Base-by-base conservation (phyloP, 2,113 vertebrate species). In the Corydoras sp. region DNA sequence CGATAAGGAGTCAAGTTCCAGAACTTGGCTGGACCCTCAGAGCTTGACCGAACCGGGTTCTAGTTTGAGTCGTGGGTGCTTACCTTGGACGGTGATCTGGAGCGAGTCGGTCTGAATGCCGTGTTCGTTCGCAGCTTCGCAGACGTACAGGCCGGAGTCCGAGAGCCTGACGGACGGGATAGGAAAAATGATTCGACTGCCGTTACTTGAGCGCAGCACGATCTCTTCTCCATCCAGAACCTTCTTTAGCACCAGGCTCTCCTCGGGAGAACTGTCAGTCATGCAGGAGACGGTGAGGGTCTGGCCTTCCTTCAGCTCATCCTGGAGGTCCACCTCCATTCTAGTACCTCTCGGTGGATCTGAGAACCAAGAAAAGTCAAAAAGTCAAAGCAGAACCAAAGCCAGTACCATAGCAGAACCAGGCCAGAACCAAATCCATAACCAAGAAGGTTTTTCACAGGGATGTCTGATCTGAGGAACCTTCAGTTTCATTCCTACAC, bases 301-400 rank as follows among this genome's bases (percentile, higher is more conserved):
- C 64, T 89, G 85, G 76, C 87, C 89, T 78, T 86, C 74, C 65
- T 79, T 88, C 6, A 67, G 79, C n/a, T 65, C 77, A 9, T 76
- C 72, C 58, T 80, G 83, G 50, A 84, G 83, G 56, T 81, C 88
- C 75, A 83, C 78, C 53, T 5, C 77, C 66, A 88, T 80, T 0
- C 68, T 68, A n/a, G 76, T 85, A 4, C 78, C 81, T 77, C 81
- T 85, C 48, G 71, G 83, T 58, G 81, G 62, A 75, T 69, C 84
- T 91, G 81, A 72, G 79, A 49, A 68, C 71, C 9, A 6, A 35
- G 2, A 65, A 14, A 6, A 54, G 18, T 35, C 5, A n/a, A n/a
- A n/a, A n/a, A n/a, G n/a, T n/a, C n/a, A n/a, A n/a, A n/a, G n/a
- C n/a, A n/a, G n/a, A n/a, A 1, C 2, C 3, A 14, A 53, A 10